Base-by-base conservation (phyloP, 2,113 vertebrate genomes). In the Ardeotis arabs region DNA sequence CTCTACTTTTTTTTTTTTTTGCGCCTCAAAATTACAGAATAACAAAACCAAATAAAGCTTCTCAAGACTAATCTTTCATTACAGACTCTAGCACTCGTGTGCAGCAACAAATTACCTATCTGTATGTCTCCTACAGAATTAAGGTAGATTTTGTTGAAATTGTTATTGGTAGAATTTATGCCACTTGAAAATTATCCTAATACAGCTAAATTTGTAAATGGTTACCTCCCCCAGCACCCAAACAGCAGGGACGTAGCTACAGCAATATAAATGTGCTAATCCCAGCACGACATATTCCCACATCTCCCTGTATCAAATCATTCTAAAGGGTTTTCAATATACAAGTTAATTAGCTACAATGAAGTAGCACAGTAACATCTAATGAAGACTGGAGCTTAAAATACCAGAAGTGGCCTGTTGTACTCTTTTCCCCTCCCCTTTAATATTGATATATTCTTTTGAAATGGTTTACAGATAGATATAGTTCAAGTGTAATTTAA, bases 281-380 rank as follows among this genome's bases (percentile, higher is more conserved):
- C 96, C 93, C 95, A 95, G 87, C 58, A 82, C 14, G 7, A 75
- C 7, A 10, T 96, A 96, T 97, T 97, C 96, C 96, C 95, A 91
- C 39, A 87, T 53, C 81, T 66, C 95, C 89, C 62, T 60, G 50
- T 53, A 96, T 85, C 91, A 95, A 97, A 97, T 96, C 53, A 94
- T 93, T 94, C 91, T 84, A 89, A 89, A 94, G 89, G 66, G 84
- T 94, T 97, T 95, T 94, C 96, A 95, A 96, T 95, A 94, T 96
- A 97, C 95, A 96, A 97, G 91, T 96, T 97, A 96, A 97, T 97
- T 97, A 96, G 96, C 87, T 94, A 58, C 53, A 82, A 37, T 1
- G 22, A 95, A 82, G 45, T 28, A 94, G 84, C 66, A 93, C 66
- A 94, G 62, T 33, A 95, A 62, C n/a, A 37, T 84, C 77, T 94